Evolutionary conservation across 1,140 invertebrate genomes (phyloP).

Genomic region (Manduca sexta): DNA sequence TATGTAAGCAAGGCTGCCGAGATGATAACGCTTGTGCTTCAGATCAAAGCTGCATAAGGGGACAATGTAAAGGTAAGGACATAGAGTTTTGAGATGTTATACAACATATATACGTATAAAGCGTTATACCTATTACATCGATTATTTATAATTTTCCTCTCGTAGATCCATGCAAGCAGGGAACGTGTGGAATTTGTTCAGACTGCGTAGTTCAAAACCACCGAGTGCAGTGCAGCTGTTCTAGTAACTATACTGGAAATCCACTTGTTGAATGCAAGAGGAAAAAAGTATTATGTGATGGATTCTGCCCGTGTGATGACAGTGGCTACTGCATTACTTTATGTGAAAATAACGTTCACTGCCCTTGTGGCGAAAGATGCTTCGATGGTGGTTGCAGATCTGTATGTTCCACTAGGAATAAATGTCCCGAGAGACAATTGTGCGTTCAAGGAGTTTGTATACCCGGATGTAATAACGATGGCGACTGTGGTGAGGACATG

Average conservation of each 20-base stretch:
- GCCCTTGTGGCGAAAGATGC: slow-evolving; percentile 84
- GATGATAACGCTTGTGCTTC: slow-evolving; percentile 85
- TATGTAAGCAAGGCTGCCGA: slow-evolving; percentile 89
- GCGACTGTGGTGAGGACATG: slow-evolving; percentile 85
- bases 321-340: slow-evolving; percentile 82
- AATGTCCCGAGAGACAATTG: slow-evolving; percentile 72
- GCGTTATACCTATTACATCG: too few relatives aligned
- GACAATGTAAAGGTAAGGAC: slow-evolving; percentile 84
- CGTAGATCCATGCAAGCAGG: slow-evolving; percentile 82
- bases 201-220: slow-evolving; percentile 88
- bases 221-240: slow-evolving; percentile 87
- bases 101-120: too few relatives aligned
- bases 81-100: too few relatives aligned
- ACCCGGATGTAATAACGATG: slow-evolving; percentile 84
- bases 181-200: slow-evolving; percentile 87
- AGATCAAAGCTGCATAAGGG: slow-evolving; percentile 85
- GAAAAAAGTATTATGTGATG: slow-evolving; percentile 77
- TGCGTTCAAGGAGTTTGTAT: slow-evolving; percentile 72
- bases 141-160: slow-evolving; percentile 24
- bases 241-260: slow-evolving; percentile 85
- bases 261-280: slow-evolving; percentile 82
- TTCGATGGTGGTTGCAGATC: slow-evolving; percentile 76
- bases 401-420: slow-evolving; percentile 74
- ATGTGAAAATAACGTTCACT: slow-evolving; percentile 80
- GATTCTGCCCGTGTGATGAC: slow-evolving; percentile 84